phyloP scores from a whole-genome alignment of 2,888 invertebrate genomes.

The Euplagia quadripunctaria region DNA sequence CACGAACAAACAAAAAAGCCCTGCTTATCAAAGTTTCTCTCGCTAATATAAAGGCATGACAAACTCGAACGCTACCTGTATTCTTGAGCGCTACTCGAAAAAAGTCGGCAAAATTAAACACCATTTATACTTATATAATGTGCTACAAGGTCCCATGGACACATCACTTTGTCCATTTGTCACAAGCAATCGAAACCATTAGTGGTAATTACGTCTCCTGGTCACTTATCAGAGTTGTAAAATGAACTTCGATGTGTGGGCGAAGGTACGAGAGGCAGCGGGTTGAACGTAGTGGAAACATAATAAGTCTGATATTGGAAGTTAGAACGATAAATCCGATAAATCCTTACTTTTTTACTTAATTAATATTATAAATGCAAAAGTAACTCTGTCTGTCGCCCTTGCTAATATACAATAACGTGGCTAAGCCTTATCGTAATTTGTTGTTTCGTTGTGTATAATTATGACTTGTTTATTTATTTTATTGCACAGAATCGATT shows the following conservation, averaged over 20 bases:
- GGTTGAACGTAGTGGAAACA: not conserved
- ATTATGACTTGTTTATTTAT: not conserved
- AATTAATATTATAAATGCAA: not conserved
- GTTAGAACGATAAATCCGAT: too few species aligned
- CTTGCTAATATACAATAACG: too few species aligned
- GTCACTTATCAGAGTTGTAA: conserved; percentile 58
- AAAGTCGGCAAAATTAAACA: not conserved
- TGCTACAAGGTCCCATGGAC: conserved; percentile 28
- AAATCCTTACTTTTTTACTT: too few species aligned
- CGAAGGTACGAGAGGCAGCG: conserved; percentile 36
- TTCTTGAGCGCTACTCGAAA: conserved; percentile 1
- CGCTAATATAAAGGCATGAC: not conserved
- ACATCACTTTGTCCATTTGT: conserved; percentile 65
- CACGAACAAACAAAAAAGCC: too few species aligned
- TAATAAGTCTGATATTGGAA: too few species aligned
- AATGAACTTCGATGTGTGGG: conserved; percentile 39
- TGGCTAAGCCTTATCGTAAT: too few species aligned
- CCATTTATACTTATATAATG: conserved; percentile 5
- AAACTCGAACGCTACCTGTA: not conserved
- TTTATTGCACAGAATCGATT: not conserved
- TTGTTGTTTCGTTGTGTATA: not conserved
- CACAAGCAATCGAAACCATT: conserved; percentile 66
- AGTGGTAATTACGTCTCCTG: conserved; percentile 62
- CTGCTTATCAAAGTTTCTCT: not conserved
- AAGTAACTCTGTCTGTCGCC: too few species aligned